Conservation (phyloP, 1,140 invertebrate species). For the Penaeus vannamei region DNA sequence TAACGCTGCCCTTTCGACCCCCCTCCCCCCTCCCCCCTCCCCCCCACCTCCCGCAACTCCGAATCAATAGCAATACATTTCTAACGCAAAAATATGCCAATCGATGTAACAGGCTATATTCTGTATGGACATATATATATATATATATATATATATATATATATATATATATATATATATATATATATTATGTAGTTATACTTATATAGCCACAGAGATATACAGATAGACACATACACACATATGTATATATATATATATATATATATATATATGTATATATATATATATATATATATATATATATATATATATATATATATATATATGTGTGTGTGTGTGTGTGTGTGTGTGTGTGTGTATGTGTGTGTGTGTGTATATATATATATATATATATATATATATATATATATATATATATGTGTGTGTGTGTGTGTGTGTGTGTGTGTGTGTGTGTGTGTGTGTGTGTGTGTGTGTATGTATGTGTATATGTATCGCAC, state of each 20-base stretch:
- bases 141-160: too few species aligned
- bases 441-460: neutral
- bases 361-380: neutral
- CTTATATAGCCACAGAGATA: too few species aligned
- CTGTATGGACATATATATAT: too few species aligned
- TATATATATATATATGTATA: neutral
- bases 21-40: too few species aligned
- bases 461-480: neutral
- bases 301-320: neutral
- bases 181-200: neutral
- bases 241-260: neutral
- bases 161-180: neutral
- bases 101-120: too few species aligned
- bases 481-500: neutral
- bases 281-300: neutral
- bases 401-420: conserved; percentile 27
- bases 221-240: neutral
- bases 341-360: neutral
- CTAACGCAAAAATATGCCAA: too few species aligned
- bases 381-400: conserved; percentile 24
- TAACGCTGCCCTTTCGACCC: too few species aligned
- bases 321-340: neutral
- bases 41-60: too few species aligned
- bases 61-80: too few species aligned
- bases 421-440: neutral